Evolutionary conservation across 2,113 vertebrate genomes (phyloP).

Genomic region (Cryptotis parvus): DNA sequence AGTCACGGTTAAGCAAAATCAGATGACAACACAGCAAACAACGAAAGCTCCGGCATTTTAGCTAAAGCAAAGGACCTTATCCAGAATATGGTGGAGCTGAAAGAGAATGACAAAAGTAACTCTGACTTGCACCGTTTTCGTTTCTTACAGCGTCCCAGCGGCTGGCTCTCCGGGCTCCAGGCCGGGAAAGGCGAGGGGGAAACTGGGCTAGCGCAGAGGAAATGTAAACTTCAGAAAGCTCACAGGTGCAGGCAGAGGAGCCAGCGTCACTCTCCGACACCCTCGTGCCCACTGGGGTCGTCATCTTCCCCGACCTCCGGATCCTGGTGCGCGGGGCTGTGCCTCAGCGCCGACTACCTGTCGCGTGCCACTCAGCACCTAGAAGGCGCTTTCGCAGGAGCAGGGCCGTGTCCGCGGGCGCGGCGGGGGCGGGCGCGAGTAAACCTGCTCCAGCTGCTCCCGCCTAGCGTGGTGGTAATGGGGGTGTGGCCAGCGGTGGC

Average conservation of each 20-base stretch:
- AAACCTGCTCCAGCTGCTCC: background rate
- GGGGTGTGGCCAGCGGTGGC: slow-evolving; percentile 77
- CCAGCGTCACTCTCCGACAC: background rate
- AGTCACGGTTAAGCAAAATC: slow-evolving; percentile 22
- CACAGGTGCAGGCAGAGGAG: background rate
- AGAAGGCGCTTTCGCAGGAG: slow-evolving; percentile 79
- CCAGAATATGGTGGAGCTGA: slow-evolving; percentile 6
- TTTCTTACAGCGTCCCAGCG: slow-evolving; percentile 3
- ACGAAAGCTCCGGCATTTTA: slow-evolving; percentile 13
- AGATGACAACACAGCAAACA: slow-evolving; percentile 3
- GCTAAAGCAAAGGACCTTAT: slow-evolving; percentile 43
- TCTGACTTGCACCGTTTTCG: background rate
- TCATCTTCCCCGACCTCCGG: too few species aligned
- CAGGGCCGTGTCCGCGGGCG: slow-evolving; percentile 65
- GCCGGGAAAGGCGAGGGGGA: background rate
- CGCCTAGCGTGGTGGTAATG: slow-evolving; percentile 77
- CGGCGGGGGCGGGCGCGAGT: slow-evolving; percentile 64
- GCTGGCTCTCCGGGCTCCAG: background rate
- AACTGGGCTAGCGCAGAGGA: background rate
- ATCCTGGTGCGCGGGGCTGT: background rate
- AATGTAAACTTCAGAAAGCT: slow-evolving; percentile 4
- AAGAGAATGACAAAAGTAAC: slow-evolving; percentile 53
- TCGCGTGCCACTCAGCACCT: background rate
- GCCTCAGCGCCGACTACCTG: background rate
- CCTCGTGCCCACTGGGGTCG: background rate